A percentile compares a stretch with the other conserved stretches of the same genome.
phyloP scores from a whole-genome alignment of 2,797 vertebrate species.

The Halcyon smyrnensis region DNA sequence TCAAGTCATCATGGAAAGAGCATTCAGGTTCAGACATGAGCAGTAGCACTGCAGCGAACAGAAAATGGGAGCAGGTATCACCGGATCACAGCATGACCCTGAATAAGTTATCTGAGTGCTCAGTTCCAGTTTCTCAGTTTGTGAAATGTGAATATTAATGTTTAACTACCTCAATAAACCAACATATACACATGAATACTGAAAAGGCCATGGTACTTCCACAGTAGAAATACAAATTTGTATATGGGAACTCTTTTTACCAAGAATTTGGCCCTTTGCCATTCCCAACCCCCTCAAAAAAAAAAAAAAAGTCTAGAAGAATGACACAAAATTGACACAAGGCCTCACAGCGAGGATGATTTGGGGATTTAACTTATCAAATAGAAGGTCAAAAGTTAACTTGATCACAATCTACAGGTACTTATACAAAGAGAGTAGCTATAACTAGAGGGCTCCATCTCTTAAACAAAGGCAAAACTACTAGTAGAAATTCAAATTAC shows the following conservation, averaged over 20 bases:
- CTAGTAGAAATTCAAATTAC: background rate
- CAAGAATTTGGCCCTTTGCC: background rate
- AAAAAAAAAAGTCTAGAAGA: background rate
- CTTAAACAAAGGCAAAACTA: slow-evolving; percentile 1
- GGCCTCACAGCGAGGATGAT: background rate
- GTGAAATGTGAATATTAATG: slow-evolving; percentile 40
- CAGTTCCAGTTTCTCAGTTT: background rate
- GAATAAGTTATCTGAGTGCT: background rate
- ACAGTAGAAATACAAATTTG: background rate
- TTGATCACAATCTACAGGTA: slow-evolving; percentile 44
- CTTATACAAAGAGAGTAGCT: background rate
- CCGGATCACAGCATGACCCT: background rate
- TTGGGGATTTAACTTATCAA: slow-evolving; percentile 18
- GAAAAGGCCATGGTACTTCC: background rate
- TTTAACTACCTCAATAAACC: slow-evolving; percentile 32
- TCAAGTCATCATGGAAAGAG: background rate
- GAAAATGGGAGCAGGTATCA: background rate
- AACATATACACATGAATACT: background rate
- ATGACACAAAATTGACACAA: background rate
- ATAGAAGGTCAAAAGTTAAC: slow-evolving; percentile 47
- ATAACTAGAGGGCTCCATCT: slow-evolving; percentile 4
- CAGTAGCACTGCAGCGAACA: background rate
- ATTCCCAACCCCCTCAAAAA: background rate
- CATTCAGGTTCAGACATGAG: background rate
- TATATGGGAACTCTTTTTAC: background rate